Percentiles rank a stretch among this genome's conserved stretches.
These are phyloP conservation scores for Caenorhabditis wallacei DNA, from an alignment of 2,888 invertebrate species.

Conservation along the genomic window DNA sequence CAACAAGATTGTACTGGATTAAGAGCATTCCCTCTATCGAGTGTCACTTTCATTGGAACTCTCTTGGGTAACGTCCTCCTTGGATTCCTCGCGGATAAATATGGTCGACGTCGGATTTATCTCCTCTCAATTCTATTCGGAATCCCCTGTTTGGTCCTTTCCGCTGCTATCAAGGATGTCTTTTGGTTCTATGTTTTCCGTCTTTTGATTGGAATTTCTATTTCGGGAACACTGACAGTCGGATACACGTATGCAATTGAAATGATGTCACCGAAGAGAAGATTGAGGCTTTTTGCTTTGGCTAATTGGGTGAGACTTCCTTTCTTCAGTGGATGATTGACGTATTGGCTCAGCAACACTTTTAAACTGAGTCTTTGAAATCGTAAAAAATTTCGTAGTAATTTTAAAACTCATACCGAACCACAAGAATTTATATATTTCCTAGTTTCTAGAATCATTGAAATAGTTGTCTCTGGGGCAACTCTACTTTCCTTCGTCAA, in stretches of 20 bases:
- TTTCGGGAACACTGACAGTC: slow-evolving; percentile 63
- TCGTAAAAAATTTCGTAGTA: no score
- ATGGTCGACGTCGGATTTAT: slow-evolving; percentile 54
- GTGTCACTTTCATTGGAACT: slow-evolving; percentile 57
- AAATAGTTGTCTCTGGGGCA: no score
- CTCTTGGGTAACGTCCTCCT: slow-evolving; percentile 62
- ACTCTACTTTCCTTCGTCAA: no score
- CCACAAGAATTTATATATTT: no score
- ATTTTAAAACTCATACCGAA: no score
- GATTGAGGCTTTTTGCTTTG: slow-evolving; percentile 51
- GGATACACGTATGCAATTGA: slow-evolving; percentile 65
- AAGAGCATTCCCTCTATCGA: slow-evolving; percentile 35
- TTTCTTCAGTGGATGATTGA: not conserved
- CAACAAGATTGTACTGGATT: slow-evolving; percentile 52
- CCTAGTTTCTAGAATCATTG: no score
- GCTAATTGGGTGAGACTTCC: slow-evolving; percentile 58
- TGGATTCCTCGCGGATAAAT: slow-evolving; percentile 53
- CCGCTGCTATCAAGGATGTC: slow-evolving; percentile 35
- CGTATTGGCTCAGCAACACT: no score
- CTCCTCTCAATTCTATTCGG: slow-evolving; percentile 54
- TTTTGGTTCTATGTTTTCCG: slow-evolving; percentile 57
- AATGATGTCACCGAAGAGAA: slow-evolving; percentile 49
- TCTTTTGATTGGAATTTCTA: slow-evolving; percentile 44
- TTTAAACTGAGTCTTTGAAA: no score
- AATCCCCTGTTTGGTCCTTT: slow-evolving; percentile 51